phyloP scores from a whole-genome alignment of 2,113 vertebrate species.

The Rattus norvegicus region DNA sequence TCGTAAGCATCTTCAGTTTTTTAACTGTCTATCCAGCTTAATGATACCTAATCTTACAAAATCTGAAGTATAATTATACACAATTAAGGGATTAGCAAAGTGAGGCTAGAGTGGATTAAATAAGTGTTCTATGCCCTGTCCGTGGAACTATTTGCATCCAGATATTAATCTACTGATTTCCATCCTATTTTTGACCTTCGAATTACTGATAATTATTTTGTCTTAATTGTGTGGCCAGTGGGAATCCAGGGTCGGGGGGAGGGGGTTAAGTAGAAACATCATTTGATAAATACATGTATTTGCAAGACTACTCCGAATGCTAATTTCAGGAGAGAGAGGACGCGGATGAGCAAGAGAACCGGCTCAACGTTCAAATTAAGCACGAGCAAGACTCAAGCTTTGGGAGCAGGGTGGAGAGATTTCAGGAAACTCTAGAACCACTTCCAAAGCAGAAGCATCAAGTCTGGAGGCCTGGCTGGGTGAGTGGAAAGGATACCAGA shows the following conservation, averaged over 20 bases:
- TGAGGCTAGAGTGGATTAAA: conserved; percentile 25
- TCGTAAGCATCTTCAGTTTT: neutral
- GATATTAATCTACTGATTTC: neutral
- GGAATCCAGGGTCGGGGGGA: neutral
- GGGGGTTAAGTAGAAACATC: neutral
- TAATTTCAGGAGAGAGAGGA: neutral
- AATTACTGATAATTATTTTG: conserved; percentile 30
- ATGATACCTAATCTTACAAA: neutral
- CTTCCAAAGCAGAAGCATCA: neutral
- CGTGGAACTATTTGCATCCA: neutral
- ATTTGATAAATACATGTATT: conserved; percentile 9
- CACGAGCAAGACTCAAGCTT: neutral
- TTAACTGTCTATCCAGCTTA: neutral
- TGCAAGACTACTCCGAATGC: neutral
- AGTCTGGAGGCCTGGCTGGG: too few species aligned
- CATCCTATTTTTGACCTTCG: neutral
- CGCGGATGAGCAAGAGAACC: neutral
- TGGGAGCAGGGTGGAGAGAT: neutral
- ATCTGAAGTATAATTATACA: neutral
- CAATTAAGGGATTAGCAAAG: conserved; percentile 42
- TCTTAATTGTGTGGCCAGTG: neutral
- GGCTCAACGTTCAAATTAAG: neutral
- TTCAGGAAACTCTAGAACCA: neutral
- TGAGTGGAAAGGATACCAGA: neutral
- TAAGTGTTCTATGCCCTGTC: neutral